These are phyloP conservation scores for Chlorops oryzae DNA, from an alignment of 1,140 invertebrate genomes.

Conservation along the genomic window DNA sequence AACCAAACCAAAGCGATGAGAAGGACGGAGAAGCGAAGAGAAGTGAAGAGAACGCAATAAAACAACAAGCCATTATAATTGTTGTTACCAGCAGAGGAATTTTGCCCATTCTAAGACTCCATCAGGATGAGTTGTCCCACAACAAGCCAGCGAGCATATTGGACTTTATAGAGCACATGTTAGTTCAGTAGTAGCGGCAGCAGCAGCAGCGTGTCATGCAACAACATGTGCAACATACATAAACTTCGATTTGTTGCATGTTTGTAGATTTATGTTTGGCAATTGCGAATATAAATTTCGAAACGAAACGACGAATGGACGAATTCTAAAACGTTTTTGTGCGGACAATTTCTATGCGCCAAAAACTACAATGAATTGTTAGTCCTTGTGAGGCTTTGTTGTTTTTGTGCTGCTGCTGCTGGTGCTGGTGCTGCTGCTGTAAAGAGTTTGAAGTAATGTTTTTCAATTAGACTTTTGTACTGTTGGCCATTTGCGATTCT, in stretches of 20 bases:
- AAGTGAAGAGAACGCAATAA: slow-evolving; percentile 24
- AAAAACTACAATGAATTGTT: too few species aligned
- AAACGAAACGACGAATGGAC: too few species aligned
- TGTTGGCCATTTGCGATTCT: slow-evolving; percentile 39
- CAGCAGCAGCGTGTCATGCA: neutral
- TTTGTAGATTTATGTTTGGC: slow-evolving; percentile 22
- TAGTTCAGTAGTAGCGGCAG: neutral
- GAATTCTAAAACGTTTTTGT: too few species aligned
- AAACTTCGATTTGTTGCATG: slow-evolving; percentile 8
- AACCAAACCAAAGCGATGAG: too few species aligned
- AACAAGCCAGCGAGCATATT: too few species aligned
- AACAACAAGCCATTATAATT: slow-evolving; percentile 42
- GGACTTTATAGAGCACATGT: too few species aligned
- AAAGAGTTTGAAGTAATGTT: neutral
- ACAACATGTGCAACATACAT: slow-evolving; percentile 17
- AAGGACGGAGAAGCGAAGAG: too few species aligned
- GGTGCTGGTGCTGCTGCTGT: slow-evolving; percentile 13
- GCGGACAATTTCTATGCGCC: slow-evolving; percentile 37
- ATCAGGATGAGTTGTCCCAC: too few species aligned
- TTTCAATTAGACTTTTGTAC: slow-evolving; percentile 17
- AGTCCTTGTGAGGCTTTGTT: too few species aligned
- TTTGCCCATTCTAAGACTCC: too few species aligned
- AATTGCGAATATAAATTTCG: slow-evolving; percentile 45
- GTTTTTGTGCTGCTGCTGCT: slow-evolving; percentile 26
- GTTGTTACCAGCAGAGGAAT: too few species aligned